Base-by-base conservation (phyloP, 2,797 vertebrate genomes). In the Chromobotia macracanthus region DNA sequence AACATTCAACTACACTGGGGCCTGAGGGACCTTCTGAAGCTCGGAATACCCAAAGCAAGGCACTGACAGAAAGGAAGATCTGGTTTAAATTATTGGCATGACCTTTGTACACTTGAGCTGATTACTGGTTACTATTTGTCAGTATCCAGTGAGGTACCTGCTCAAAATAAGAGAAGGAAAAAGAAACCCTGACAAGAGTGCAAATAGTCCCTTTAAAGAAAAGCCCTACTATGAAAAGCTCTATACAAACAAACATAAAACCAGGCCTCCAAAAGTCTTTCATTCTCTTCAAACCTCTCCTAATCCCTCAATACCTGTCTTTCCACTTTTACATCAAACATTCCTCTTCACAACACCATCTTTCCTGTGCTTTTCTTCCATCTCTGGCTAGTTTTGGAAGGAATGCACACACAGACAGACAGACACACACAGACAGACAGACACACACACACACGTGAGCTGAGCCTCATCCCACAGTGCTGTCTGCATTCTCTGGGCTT, bases 401-500 rank as follows among this genome's bases (percentile, higher is more conserved):
- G 48, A 31, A 46, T 8, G 35, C 9, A 10, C 41, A 44, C 41
- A 44, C 41, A 38, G 5, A 5, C 35, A n/a, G n/a, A n/a, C n/a
- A n/a, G n/a, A n/a, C n/a, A n/a, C n/a, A 44, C 41, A 44, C 0
- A 28, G 10, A 65, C 15, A 23, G 44, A 75, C 55, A 70, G n/a
- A 44, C 41, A 44, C 0, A 28, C 13, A 65, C 15, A 23, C 51
- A 75, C 55, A 70, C 18, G 10, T 41, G 46, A 41, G 58, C 35
- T 38, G 25, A 70, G 41, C 68, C 77, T 23, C 23, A 75, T 77
- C 73, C 66, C 44, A 31, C 73, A 58, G 38, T 69, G 61, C 71
- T 71, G 77, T 80, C 70, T 80, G 77, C 71, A 82, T 82, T 86
- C 77, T 44, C 80, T 74, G 21, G 28, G 65, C 65, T 85, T 73